Evolutionary conservation across 53 echinoderm and acorn worm genomes (phyloP).

Genomic region (Paracentrotus lividus): DNA sequence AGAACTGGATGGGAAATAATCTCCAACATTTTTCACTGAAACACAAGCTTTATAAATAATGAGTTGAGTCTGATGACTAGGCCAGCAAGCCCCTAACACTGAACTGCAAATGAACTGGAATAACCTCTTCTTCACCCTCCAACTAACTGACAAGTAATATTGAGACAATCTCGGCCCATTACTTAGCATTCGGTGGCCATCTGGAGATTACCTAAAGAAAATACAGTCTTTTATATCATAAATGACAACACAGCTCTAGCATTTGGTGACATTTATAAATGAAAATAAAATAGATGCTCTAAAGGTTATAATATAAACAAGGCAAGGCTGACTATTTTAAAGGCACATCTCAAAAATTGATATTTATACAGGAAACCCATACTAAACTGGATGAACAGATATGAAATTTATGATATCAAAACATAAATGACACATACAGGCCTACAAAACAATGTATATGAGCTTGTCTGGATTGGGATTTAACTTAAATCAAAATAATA

Average conservation of each 20-base stretch:
- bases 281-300: neutral
- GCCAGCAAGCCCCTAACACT: conserved; percentile 4
- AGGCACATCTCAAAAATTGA: too few relatives aligned
- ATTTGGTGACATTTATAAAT: neutral
- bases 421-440: too few relatives aligned
- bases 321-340: neutral
- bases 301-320: neutral
- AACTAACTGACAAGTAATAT: neutral
- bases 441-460: too few relatives aligned
- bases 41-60: neutral
- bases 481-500: too few relatives aligned
- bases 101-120: conserved; percentile 47
- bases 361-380: too few relatives aligned
- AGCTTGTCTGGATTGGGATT: too few relatives aligned
- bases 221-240: neutral
- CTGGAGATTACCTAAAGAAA: neutral
- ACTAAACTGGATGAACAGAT: too few relatives aligned
- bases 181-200: conserved; percentile 16
- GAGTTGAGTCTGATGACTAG: neutral
- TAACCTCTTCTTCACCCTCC: conserved; percentile 45
- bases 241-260: conserved; percentile 1
- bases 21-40: neutral
- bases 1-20: neutral
- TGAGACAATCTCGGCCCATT: neutral
- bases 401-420: too few relatives aligned